Evolutionary conservation across 1,140 invertebrate genomes (phyloP).

Genomic region (Pissodes strobi): DNA sequence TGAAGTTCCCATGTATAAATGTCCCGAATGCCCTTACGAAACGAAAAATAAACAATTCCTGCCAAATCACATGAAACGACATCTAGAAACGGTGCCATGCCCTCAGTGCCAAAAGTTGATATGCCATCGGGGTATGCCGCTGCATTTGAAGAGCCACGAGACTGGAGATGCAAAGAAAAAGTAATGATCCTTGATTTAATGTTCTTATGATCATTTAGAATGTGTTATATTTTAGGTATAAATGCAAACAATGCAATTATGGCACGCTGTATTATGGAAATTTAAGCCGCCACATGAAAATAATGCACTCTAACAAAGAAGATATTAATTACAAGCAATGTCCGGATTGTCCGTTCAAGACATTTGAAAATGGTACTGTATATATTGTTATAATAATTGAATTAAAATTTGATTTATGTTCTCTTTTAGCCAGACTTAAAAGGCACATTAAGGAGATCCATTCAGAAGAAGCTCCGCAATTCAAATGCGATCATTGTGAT

Average conservation of each 20-base stretch:
- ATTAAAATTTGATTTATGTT: neutral
- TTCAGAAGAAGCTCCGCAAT: slow-evolving; percentile 16
- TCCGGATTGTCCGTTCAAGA: slow-evolving; percentile 12
- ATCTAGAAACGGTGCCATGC: slow-evolving; percentile 3
- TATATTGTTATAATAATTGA: neutral
- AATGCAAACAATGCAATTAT: slow-evolving; percentile 20
- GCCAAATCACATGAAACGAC: slow-evolving; percentile 24
- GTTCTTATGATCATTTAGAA: too few relatives aligned
- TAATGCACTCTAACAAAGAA: slow-evolving; percentile 16
- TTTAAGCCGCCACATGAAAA: slow-evolving; percentile 10
- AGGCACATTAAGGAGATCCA: slow-evolving; percentile 22
- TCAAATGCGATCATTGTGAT: slow-evolving; percentile 13
- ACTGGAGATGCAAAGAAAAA: slow-evolving; percentile 9
- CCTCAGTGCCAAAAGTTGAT: slow-evolving; percentile 16
- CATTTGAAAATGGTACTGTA: slow-evolving; percentile 22
- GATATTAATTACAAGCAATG: slow-evolving; percentile 14
- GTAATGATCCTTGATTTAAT: too few relatives aligned
- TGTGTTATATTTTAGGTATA: slow-evolving; percentile 13
- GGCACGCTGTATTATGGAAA: slow-evolving; percentile 16
- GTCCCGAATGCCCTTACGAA: slow-evolving; percentile 17
- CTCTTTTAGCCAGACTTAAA: slow-evolving; percentile 17
- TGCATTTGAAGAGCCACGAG: slow-evolving; percentile 19
- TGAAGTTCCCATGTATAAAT: slow-evolving; percentile 26
- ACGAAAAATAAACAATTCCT: slow-evolving; percentile 24
- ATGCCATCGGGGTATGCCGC: slow-evolving; percentile 8